Evolutionary conservation across 2,888 invertebrate genomes (phyloP).

Genomic region (Xanthorhoe spadicearia): DNA sequence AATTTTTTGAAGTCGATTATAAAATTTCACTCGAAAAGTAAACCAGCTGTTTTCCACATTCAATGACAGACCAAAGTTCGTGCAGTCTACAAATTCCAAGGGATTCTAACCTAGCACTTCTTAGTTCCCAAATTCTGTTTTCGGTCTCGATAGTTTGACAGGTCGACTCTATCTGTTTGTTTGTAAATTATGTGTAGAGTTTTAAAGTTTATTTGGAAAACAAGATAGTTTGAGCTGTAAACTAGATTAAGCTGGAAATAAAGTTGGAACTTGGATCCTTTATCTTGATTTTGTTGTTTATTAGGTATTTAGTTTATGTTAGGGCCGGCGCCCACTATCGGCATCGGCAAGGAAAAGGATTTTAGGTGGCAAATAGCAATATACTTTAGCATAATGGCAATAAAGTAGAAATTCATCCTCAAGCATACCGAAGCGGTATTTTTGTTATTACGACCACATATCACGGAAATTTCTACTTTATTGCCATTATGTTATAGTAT

Average conservation of each 20-base stretch:
- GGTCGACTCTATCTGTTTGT: conserved; percentile 14
- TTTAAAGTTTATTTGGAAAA: conserved; percentile 12
- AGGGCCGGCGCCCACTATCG: no score
- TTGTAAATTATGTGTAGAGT: conserved; percentile 28
- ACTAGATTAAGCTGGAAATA: neutral
- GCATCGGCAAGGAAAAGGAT: no score
- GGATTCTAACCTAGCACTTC: conserved; percentile 34
- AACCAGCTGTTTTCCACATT: neutral
- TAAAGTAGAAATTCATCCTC: no score
- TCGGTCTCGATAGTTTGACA: conserved; percentile 21
- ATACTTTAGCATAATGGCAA: no score
- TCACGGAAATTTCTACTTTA: no score
- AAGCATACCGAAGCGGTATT: no score
- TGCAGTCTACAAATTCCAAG: conserved; percentile 24
- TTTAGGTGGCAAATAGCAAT: no score
- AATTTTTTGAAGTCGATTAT: no score
- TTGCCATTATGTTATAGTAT: no score
- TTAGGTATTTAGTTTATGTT: neutral
- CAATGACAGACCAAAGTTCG: conserved; percentile 19
- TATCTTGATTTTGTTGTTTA: neutral
- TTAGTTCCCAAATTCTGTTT: conserved; percentile 32
- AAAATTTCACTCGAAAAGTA: no score
- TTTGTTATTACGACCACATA: no score
- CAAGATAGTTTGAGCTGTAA: conserved; percentile 5
- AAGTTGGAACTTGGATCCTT: neutral